These are phyloP conservation scores for Cepaea nemoralis DNA, from an alignment of 1,140 invertebrate species.

Conservation along the genomic window DNA sequence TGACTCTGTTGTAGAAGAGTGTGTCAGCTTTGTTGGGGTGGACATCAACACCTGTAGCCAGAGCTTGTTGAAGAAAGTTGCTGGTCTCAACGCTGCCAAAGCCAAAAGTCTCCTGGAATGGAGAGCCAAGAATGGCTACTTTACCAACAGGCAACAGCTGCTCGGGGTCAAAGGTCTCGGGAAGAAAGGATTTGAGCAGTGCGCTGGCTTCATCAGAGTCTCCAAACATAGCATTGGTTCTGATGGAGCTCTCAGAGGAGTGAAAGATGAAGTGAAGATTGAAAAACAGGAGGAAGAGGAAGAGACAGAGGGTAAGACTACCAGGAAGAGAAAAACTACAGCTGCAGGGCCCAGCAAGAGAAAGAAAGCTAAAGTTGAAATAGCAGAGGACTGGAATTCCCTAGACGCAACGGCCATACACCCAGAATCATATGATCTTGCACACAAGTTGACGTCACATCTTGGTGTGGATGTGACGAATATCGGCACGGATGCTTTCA, in stretches of 20 bases:
- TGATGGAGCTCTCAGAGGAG: no score
- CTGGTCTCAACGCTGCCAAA: slow-evolving; percentile 82
- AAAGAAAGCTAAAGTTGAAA: slow-evolving; percentile 54
- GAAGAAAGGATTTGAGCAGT: slow-evolving; percentile 86
- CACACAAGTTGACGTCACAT: no score
- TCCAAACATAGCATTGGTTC: no score
- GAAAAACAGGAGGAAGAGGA: no score
- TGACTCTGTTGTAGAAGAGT: slow-evolving; percentile 81
- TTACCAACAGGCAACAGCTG: slow-evolving; percentile 82
- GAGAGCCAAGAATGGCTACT: slow-evolving; percentile 80
- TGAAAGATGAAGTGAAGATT: slow-evolving; percentile 9
- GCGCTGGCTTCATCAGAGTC: slow-evolving; percentile 85
- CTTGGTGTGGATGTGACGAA: no score
- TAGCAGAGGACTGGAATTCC: slow-evolving; percentile 74
- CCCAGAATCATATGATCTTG: slow-evolving; percentile 88
- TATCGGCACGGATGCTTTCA: no score
- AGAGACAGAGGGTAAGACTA: slow-evolving; percentile 23
- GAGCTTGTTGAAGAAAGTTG: slow-evolving; percentile 83
- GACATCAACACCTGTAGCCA: slow-evolving; percentile 88
- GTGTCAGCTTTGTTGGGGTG: slow-evolving; percentile 92
- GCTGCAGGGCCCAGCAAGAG: slow-evolving; percentile 25
- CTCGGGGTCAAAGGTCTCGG: slow-evolving; percentile 85
- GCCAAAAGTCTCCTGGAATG: slow-evolving; percentile 86
- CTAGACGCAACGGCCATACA: slow-evolving; percentile 91
- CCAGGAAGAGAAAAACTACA: slow-evolving; percentile 50